Conservation (phyloP, 2,797 vertebrate species). For the Pseudomugil tenellus region DNA sequence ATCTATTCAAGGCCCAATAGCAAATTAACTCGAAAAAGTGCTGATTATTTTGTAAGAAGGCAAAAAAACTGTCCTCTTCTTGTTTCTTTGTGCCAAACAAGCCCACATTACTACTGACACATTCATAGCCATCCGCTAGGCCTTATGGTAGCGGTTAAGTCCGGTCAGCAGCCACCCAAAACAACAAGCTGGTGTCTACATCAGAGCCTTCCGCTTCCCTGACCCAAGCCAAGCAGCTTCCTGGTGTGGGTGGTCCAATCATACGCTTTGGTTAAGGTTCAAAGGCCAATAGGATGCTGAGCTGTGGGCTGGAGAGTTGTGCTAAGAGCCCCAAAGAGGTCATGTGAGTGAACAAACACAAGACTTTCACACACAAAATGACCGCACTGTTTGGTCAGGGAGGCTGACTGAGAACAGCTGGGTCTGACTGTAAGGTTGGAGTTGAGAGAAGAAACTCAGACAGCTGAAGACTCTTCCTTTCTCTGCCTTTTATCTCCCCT, state of each 20-base stretch:
- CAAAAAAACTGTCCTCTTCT: conserved; percentile 20
- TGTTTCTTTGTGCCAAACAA: conserved; percentile 53
- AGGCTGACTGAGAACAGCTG: conserved; percentile 58
- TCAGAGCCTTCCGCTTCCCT: conserved; percentile 42
- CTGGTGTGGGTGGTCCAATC: conserved; percentile 56
- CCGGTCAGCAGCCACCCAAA: conserved; percentile 68
- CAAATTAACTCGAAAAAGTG: conserved; percentile 41
- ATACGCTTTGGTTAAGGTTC: conserved; percentile 42
- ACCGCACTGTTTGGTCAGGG: conserved; percentile 32
- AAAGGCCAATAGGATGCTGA: conserved; percentile 55
- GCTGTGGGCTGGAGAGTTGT: conserved; percentile 49
- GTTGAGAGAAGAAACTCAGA: conserved; percentile 25
- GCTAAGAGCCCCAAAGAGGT: conserved; percentile 37
- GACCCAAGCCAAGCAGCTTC: conserved; percentile 49
- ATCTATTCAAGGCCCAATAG: conserved; percentile 46
- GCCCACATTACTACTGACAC: conserved; percentile 63
- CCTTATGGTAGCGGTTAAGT: conserved; percentile 70
- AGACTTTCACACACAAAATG: conserved; percentile 24
- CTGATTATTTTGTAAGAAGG: conserved; percentile 43
- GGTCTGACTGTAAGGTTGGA: conserved; percentile 19
- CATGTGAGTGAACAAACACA: conserved; percentile 53
- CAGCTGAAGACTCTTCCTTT: conserved; percentile 19
- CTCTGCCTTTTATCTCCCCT: conserved; percentile 26
- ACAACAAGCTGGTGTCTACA: conserved; percentile 68
- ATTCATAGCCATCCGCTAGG: conserved; percentile 58